Conservation (phyloP, 2,888 invertebrate genomes). For the Abrostola tripartita region DNA sequence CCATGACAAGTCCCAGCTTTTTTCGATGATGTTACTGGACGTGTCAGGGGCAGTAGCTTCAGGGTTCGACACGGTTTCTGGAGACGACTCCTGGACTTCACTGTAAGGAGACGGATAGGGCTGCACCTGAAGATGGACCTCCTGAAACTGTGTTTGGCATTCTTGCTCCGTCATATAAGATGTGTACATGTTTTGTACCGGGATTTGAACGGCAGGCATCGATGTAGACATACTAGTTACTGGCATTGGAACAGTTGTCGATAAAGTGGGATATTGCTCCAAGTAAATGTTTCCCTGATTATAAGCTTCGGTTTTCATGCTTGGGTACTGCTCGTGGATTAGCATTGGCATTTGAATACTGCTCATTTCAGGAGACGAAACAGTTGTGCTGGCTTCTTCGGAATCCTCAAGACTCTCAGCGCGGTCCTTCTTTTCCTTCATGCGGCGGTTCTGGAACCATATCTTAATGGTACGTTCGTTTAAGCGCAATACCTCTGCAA, state of each 20-base stretch:
- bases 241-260: slow-evolving; percentile 49
- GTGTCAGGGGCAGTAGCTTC: slow-evolving; percentile 38
- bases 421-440: slow-evolving; percentile 91
- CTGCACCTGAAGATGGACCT: slow-evolving; percentile 54
- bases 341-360: slow-evolving; percentile 49
- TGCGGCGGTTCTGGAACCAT: slow-evolving; percentile 95
- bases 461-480: slow-evolving; percentile 90
- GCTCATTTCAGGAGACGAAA: slow-evolving; percentile 62
- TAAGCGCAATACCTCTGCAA: slow-evolving; percentile 71
- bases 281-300: slow-evolving; percentile 58
- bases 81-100: slow-evolving; percentile 49
- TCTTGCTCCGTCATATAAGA: slow-evolving; percentile 53
- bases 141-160: slow-evolving; percentile 56
- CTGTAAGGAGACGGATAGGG: slow-evolving; percentile 55
- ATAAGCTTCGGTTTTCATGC: slow-evolving; percentile 51
- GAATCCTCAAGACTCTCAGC: slow-evolving; percentile 68
- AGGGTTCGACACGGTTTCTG: slow-evolving; percentile 37
- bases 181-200: slow-evolving; percentile 48
- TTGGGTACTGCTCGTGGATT: slow-evolving; percentile 60
- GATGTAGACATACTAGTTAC: slow-evolving; percentile 28
- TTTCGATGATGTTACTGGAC: slow-evolving; percentile 53
- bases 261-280: slow-evolving; percentile 60
- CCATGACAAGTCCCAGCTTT: slow-evolving; percentile 76
- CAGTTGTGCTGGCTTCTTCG: slow-evolving; percentile 69
- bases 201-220: slow-evolving; percentile 38